Conservation (phyloP, 2,113 vertebrate species). For the Megaleporinus macrocephalus region DNA sequence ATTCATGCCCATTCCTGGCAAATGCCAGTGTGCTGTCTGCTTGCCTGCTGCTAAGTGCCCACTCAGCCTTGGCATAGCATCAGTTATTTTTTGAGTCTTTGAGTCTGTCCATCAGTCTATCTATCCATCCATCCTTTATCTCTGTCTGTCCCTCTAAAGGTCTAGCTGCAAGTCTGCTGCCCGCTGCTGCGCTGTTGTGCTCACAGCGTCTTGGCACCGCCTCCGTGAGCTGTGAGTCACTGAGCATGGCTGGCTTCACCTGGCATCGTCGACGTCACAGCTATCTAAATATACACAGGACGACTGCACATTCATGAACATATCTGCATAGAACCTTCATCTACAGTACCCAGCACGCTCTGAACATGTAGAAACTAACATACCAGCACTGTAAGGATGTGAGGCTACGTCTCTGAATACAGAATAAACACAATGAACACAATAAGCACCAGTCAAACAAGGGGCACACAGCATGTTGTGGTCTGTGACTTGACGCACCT, state of each 20-base stretch:
- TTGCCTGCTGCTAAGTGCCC: constrained; percentile 1
- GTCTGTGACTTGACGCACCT: not conserved
- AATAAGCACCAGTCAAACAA: not conserved
- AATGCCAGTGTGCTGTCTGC: not conserved
- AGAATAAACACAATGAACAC: not conserved
- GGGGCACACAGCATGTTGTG: not conserved
- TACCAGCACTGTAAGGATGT: not conserved
- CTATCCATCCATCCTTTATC: constrained; percentile 26
- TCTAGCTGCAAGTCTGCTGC: constrained; percentile 62
- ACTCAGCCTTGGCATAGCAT: not conserved
- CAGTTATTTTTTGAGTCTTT: not conserved
- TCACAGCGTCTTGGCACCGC: constrained; percentile 68
- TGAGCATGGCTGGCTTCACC: constrained; percentile 43
- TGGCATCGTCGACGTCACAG: constrained; percentile 26
- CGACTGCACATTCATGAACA: not conserved
- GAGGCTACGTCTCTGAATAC: not conserved
- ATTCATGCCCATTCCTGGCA: not conserved
- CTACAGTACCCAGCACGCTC: constrained; percentile 6
- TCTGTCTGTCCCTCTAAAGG: constrained; percentile 67
- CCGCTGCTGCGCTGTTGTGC: constrained; percentile 51
- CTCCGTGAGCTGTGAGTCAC: constrained; percentile 73
- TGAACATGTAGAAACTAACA: not conserved
- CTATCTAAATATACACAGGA: constrained; percentile 39
- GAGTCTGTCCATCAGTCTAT: not conserved
- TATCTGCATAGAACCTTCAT: constrained; percentile 6